Conservation (phyloP, 2,797 vertebrate genomes). For the Denticeps clupeoides region DNA sequence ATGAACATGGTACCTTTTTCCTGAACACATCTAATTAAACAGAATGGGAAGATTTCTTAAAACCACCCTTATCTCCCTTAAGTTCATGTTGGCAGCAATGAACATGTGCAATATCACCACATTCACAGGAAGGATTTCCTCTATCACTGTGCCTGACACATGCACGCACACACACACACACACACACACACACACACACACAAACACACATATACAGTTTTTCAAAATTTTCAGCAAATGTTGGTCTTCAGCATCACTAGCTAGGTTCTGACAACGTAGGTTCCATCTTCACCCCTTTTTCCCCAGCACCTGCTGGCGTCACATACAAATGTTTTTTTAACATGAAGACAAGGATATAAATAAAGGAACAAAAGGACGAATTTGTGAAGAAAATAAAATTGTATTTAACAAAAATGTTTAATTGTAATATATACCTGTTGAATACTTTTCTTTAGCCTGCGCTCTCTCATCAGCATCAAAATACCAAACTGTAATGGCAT, state of each 20-base stretch:
- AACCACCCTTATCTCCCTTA: too few species aligned
- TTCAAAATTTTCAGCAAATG: background rate
- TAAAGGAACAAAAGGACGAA: background rate
- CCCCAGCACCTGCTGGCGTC: conserved; percentile 57
- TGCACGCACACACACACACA: conserved; percentile 1
- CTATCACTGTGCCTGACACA: too few species aligned
- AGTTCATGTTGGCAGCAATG: too few species aligned
- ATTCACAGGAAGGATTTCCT: too few species aligned
- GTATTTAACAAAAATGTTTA: background rate
- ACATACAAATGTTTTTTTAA: too few species aligned
- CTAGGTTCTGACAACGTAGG: conserved; percentile 12
- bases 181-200: too few species aligned
- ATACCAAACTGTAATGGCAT: conserved; percentile 99
- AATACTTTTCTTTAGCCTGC: conserved; percentile 95
- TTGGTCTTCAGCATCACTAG: conserved; percentile 4
- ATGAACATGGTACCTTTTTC: too few species aligned
- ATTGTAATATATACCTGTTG: conserved; percentile 84
- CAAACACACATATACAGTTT: background rate
- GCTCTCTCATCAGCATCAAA: conserved; percentile 96
- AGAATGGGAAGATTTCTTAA: too few species aligned
- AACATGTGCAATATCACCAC: too few species aligned
- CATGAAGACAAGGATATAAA: conserved; percentile 8
- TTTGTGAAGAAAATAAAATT: background rate
- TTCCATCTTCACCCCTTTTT: conserved; percentile 63
- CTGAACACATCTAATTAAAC: too few species aligned